Percentiles rank a stretch among this genome's conserved stretches.
phyloP scores from a whole-genome alignment of 2,797 vertebrate species.

The Acridotheres tristis region DNA sequence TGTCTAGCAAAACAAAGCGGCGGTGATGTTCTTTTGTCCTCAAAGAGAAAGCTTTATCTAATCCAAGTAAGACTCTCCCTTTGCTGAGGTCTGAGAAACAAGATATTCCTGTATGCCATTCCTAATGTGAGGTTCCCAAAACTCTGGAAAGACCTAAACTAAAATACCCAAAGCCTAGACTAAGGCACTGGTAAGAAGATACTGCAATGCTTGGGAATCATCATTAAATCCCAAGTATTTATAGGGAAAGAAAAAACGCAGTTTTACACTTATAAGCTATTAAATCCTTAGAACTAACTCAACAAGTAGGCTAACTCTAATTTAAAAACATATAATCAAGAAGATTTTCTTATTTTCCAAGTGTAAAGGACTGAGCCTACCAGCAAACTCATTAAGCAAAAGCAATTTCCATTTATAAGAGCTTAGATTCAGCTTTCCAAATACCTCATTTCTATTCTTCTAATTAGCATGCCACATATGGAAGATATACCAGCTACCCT shows the following conservation, averaged over 20 bases:
- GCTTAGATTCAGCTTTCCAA: conserved; percentile 26
- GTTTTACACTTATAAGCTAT: neutral
- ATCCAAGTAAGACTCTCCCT: neutral
- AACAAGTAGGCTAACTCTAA: neutral
- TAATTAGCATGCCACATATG: conserved; percentile 55
- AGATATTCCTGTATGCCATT: neutral
- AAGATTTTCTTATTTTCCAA: conserved; percentile 7
- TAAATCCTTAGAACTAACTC: neutral
- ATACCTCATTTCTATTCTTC: conserved; percentile 29
- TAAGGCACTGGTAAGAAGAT: neutral
- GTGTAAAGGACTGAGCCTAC: neutral
- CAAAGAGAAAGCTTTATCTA: neutral
- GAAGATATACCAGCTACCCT: conserved; percentile 59
- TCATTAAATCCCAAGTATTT: neutral
- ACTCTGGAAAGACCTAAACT: neutral
- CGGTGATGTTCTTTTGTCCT: neutral
- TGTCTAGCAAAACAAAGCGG: neutral
- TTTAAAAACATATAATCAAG: conserved; percentile 5
- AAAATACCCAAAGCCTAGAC: neutral
- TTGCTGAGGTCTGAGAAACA: neutral
- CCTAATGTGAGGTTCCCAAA: neutral
- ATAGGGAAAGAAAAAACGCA: neutral
- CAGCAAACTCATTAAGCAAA: conserved; percentile 34
- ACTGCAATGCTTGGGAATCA: neutral
- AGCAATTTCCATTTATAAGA: conserved; percentile 45